Evolutionary conservation across 2,888 invertebrate species (phyloP).

Genomic region (Hirtodrosophila cameraria): DNA sequence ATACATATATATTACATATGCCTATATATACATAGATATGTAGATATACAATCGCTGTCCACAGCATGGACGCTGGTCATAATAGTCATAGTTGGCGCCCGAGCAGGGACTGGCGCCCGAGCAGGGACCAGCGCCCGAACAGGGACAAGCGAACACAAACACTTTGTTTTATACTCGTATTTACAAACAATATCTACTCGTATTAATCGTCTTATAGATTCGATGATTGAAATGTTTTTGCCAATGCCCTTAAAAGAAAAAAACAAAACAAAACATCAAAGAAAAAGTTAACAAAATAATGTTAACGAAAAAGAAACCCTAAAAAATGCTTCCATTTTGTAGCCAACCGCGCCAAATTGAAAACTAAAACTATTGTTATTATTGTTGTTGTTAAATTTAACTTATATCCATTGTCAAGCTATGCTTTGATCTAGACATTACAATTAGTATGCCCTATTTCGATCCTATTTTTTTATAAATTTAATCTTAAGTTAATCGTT

Average conservation of each 20-base stretch:
- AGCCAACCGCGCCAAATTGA: slow-evolving; percentile 50
- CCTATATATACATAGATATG: slow-evolving; percentile 14
- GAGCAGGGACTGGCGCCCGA: no score
- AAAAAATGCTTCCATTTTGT: slow-evolving; percentile 71
- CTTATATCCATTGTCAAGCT: slow-evolving; percentile 37
- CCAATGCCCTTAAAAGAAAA: slow-evolving; percentile 28
- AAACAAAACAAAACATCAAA: neutral
- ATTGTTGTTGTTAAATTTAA: slow-evolving; percentile 56
- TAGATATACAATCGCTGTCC: slow-evolving; percentile 6
- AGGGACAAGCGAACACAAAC: neutral
- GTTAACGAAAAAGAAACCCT: neutral
- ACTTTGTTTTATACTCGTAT: slow-evolving; percentile 22
- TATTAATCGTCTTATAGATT: slow-evolving; percentile 36
- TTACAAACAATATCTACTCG: slow-evolving; percentile 25
- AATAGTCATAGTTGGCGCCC: neutral
- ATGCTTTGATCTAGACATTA: slow-evolving; percentile 18
- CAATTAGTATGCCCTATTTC: slow-evolving; percentile 19
- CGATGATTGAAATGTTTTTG: slow-evolving; percentile 47
- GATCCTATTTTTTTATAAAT: slow-evolving; percentile 5
- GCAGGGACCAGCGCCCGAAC: no score
- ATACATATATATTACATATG: slow-evolving; percentile 14
- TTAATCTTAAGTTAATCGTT: slow-evolving; percentile 38
- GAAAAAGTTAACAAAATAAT: neutral
- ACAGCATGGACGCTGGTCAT: neutral
- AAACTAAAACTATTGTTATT: slow-evolving; percentile 53